These are phyloP conservation scores for Rhopilema esculentum DNA, from an alignment of 30 jellyfish, hydroid and myxozoan genomes.

Conservation along the genomic window DNA sequence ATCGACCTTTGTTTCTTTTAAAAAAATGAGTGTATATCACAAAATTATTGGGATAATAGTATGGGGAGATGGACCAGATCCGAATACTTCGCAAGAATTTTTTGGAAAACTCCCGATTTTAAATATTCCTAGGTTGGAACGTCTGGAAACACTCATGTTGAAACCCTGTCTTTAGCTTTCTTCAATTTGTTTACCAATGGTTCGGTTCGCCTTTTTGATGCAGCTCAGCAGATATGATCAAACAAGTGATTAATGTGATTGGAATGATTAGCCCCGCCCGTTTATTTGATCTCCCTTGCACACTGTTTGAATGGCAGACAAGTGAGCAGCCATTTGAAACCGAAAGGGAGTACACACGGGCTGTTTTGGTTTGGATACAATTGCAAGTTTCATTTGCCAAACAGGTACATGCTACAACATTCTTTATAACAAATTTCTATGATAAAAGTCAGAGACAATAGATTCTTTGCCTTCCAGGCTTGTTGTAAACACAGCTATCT, in stretches of 20 bases:
- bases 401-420: conserved; percentile 3
- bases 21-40: too few species aligned
- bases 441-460: background rate
- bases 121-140: too few species aligned
- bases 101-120: too few species aligned
- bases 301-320: conserved; percentile 10
- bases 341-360: background rate
- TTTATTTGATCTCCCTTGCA: background rate
- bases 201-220: background rate
- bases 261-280: conserved; percentile 13
- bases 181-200: background rate
- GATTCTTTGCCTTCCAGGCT: background rate
- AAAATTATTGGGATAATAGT: too few species aligned
- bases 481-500: background rate
- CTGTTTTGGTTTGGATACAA: conserved; percentile 47
- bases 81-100: too few species aligned
- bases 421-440: background rate
- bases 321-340: conserved; percentile 17
- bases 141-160: too few species aligned
- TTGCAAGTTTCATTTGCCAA: conserved; percentile 6
- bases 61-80: too few species aligned
- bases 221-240: background rate
- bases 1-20: too few species aligned
- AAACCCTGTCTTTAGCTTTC: too few species aligned
- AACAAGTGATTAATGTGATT: background rate